Conservation (phyloP, 2,888 invertebrate species). For the Cerceris ruficornis region DNA sequence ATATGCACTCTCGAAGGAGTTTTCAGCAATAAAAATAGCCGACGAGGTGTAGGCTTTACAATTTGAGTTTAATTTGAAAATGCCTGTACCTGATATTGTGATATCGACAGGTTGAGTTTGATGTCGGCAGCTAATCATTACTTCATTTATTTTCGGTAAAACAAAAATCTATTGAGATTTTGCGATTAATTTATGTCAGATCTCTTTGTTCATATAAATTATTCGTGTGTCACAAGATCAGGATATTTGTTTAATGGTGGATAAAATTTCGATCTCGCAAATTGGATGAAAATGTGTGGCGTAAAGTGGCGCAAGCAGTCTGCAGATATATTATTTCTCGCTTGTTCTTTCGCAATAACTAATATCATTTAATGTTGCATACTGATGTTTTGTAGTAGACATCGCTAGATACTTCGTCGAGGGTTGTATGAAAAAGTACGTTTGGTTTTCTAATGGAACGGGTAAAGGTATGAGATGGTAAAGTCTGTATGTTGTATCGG, state of each 20-base stretch:
- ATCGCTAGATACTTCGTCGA: constrained; percentile 3
- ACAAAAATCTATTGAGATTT: neutral
- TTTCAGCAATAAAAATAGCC: constrained; percentile 10
- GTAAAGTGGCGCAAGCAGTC: constrained; percentile 26
- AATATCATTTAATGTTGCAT: constrained; percentile 8
- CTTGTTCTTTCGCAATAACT: constrained; percentile 11
- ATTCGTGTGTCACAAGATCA: constrained; percentile 14
- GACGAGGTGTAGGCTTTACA: no score
- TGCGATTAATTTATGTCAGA: constrained; percentile 12
- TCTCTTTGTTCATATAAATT: constrained; percentile 3
- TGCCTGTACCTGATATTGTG: neutral
- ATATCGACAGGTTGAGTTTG: neutral
- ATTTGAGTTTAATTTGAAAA: no score
- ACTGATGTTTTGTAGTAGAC: constrained; percentile 11
- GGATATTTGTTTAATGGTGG: constrained; percentile 9
- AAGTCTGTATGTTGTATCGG: neutral
- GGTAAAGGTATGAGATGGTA: constrained; percentile 6
- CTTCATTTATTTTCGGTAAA: neutral
- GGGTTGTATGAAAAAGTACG: constrained; percentile 1
- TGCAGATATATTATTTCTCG: constrained; percentile 16
- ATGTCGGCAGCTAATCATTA: constrained; percentile 7
- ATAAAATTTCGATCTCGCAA: constrained; percentile 29
- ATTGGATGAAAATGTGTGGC: constrained; percentile 15
- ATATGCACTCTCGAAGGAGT: constrained; percentile 14
- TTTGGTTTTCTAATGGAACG: neutral